Percentiles rank a stretch among this genome's conserved stretches.
Evolutionary conservation across 1,140 invertebrate species (phyloP).

Genomic region (Drosophila albomicans): DNA sequence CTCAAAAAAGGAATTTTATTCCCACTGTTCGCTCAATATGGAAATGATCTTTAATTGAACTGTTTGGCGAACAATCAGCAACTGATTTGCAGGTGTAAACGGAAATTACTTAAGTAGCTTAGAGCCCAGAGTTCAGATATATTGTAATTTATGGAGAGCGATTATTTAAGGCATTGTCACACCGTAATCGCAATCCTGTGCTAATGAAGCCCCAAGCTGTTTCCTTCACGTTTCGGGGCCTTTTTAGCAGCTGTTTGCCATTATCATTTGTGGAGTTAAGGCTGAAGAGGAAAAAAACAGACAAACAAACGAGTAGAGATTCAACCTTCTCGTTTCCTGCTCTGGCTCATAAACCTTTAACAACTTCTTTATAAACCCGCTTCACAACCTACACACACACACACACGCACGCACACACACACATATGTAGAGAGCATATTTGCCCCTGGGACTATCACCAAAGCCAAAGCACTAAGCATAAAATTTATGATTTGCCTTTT

Average conservation of each 20-base stretch:
- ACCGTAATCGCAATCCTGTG: conserved; percentile 26
- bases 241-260: conserved; percentile 38
- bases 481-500: conserved; percentile 81
- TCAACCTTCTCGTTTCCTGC: conserved; percentile 25
- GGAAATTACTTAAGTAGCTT: conserved; percentile 5
- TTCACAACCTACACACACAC: conserved; percentile 20
- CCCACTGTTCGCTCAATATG: neutral
- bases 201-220: conserved; percentile 35
- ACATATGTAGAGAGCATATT: conserved; percentile 17
- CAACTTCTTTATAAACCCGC: conserved; percentile 59
- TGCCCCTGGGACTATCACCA: conserved; percentile 34
- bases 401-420: conserved; percentile 19
- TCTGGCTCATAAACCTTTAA: conserved; percentile 63
- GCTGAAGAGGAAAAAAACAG: neutral
- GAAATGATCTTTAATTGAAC: conserved; percentile 5
- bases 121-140: neutral
- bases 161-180: conserved; percentile 36
- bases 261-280: conserved; percentile 37
- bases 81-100: conserved; percentile 11
- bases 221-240: neutral
- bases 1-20: neutral
- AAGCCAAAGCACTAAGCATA: conserved; percentile 61
- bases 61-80: neutral
- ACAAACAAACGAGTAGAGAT: neutral
- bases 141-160: conserved; percentile 24